Conservation (phyloP, 2,113 vertebrate species). For the Manacus vitellinus region DNA sequence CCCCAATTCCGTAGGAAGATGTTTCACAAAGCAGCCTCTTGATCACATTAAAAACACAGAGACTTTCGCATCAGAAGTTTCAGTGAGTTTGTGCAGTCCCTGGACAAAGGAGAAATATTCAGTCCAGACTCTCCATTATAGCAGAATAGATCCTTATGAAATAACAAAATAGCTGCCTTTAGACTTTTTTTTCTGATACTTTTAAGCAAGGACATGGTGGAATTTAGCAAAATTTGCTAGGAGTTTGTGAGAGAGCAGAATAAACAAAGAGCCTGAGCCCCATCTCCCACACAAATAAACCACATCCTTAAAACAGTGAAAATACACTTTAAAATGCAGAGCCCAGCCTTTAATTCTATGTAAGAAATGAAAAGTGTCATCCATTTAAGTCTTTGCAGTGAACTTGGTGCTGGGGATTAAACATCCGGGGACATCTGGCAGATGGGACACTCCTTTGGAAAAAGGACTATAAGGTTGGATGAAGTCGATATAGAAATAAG, state of each 20-base stretch:
- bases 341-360: not conserved
- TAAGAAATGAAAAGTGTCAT: not conserved
- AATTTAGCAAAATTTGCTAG: not conserved
- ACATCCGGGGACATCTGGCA: not conserved
- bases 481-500: not conserved
- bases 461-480: not conserved
- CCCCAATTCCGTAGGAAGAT: not conserved
- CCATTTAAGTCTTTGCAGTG: not conserved
- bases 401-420: not conserved
- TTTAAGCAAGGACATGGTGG: not conserved
- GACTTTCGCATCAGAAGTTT: not conserved
- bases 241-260: not conserved
- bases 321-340: not conserved
- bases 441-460: not conserved
- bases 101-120: not conserved
- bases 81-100: not conserved
- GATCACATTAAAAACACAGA: not conserved
- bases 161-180: not conserved
- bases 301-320: not conserved
- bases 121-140: not conserved
- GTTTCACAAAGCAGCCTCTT: not conserved
- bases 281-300: not conserved
- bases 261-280: not conserved
- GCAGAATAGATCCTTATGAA: not conserved
- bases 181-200: not conserved